Conservation (phyloP, 2,888 invertebrate genomes). For the Sesia apiformis region DNA sequence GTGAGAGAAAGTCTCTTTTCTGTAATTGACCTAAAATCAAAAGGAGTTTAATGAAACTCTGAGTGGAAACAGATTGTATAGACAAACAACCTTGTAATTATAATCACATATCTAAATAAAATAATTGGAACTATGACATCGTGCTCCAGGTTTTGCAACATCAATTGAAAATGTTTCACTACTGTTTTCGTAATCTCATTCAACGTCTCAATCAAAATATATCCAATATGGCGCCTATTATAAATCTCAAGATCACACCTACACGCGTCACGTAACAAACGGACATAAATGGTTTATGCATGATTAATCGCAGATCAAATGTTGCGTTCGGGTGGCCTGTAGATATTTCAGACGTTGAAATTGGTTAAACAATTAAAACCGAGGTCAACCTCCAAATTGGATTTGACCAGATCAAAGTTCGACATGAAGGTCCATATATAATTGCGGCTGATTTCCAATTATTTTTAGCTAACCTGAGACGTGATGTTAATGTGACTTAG, state of each 20-base stretch:
- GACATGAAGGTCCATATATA: too few relatives aligned
- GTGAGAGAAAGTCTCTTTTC: conserved; percentile 25
- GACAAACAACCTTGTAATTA: not conserved
- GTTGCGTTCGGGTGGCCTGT: conserved; percentile 14
- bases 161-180: conserved; percentile 3
- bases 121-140: not conserved
- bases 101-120: not conserved
- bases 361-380: conserved; percentile 17
- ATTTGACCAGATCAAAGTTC: too few relatives aligned
- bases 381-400: conserved; percentile 9
- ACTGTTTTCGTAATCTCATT: conserved; percentile 7
- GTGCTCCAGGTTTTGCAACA: not conserved
- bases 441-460: too few relatives aligned
- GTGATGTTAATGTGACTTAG: too few relatives aligned
- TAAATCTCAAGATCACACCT: conserved; percentile 24
- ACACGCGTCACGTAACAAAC: conserved; percentile 15
- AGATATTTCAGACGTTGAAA: conserved; percentile 16
- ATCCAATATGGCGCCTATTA: conserved; percentile 15
- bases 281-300: conserved; percentile 10
- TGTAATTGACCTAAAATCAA: conserved; percentile 2
- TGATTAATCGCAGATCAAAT: conserved; percentile 32
- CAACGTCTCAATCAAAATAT: conserved; percentile 14
- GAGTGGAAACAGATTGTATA: not conserved
- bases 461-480: too few relatives aligned
- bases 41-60: not conserved